Evolutionary conservation across 2,113 vertebrate species (phyloP), one percentile per base, ranked within the genome.

Genomic region (Lamprologus lemairii): DNA sequence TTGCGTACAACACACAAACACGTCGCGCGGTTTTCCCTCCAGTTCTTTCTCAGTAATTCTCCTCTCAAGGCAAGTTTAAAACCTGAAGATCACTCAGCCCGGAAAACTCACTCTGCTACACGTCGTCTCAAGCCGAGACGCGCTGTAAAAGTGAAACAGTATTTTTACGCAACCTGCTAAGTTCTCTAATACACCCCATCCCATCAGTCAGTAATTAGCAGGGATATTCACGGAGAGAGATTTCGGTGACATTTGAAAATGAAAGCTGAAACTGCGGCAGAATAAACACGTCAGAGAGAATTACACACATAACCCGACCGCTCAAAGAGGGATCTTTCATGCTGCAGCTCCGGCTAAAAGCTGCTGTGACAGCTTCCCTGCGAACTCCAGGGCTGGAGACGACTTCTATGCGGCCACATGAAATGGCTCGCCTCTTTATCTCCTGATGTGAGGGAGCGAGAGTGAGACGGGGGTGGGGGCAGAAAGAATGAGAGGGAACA

Each of bases 391-490:
- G 86, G 86, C 91, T 94, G 87, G 92, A 95, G 95, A 91, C 88
- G 75, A 95, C 93, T 96, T 95, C 94, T 94, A 68, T 91, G 85
- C 80, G 89, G 84, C 68, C 89, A 93, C 91, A 95, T 94, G 91
- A 96, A 96, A 96, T 92, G 91, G 88, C 85, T 93, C 23, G 91
- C 83, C 89, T 94, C 94, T 96, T 96, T 96, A 96, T 96, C 95
- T 96, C 92, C 92, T 93, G 93, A 94, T 89, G 91, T 93, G 92
- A 91, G 82, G 88, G 81, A 71, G 85, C 5, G 54, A 80, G 78
- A 58, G 83, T 85, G 89, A 89, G 92, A 87, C 14, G 23, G 81
- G 47, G 55, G 35, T 45, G 47, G 47, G 51, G 80, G 81, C 73
- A 78, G 45, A 33, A 78, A 78, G 92, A 86, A 92, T 82, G 80